Evolutionary conservation across 2,113 vertebrate species (phyloP).

Genomic region (Aix galericulata): DNA sequence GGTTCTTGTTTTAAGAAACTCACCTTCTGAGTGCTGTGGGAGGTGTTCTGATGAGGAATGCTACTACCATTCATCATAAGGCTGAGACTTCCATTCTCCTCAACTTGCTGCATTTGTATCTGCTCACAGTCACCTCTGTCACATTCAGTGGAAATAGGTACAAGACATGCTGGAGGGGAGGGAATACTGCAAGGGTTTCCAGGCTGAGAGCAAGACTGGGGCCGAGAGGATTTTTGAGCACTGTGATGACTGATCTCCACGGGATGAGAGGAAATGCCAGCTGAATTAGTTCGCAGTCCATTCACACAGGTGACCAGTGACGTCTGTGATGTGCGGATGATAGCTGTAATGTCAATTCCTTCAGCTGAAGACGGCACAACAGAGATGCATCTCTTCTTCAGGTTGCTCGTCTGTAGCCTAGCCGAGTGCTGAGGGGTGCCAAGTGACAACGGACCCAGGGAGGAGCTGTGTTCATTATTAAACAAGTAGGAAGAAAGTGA

Average conservation of each 20-base stretch:
- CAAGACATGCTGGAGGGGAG: constrained; percentile 84
- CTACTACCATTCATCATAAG: constrained; percentile 68
- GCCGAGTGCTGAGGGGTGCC: constrained; percentile 83
- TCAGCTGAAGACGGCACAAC: constrained; percentile 76
- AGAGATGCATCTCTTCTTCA: constrained; percentile 85
- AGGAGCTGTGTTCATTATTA: constrained; percentile 91
- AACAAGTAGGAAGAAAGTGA: constrained; percentile 84
- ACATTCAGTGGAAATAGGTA: constrained; percentile 79
- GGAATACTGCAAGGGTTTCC: constrained; percentile 84
- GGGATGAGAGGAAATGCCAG: constrained; percentile 77
- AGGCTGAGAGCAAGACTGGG: constrained; percentile 73
- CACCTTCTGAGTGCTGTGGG: constrained; percentile 77
- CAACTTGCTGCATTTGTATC: constrained; percentile 78
- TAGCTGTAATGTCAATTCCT: constrained; percentile 85
- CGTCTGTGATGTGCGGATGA: constrained; percentile 89
- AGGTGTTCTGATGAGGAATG: constrained; percentile 70
- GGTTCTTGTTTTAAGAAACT: constrained; percentile 93
- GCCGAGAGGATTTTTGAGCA: constrained; percentile 75
- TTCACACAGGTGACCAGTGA: constrained; percentile 89
- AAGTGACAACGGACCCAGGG: constrained; percentile 84
- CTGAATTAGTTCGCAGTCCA: constrained; percentile 80
- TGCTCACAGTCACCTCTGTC: constrained; percentile 81
- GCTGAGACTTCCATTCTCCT: constrained; percentile 71
- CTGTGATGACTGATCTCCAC: constrained; percentile 75
- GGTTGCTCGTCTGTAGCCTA: constrained; percentile 81